A percentile compares a stretch with the other conserved stretches of the same genome.
These are phyloP conservation scores for Sylvia atricapilla DNA, from an alignment of 2,113 vertebrate species.

Conservation along the genomic window DNA sequence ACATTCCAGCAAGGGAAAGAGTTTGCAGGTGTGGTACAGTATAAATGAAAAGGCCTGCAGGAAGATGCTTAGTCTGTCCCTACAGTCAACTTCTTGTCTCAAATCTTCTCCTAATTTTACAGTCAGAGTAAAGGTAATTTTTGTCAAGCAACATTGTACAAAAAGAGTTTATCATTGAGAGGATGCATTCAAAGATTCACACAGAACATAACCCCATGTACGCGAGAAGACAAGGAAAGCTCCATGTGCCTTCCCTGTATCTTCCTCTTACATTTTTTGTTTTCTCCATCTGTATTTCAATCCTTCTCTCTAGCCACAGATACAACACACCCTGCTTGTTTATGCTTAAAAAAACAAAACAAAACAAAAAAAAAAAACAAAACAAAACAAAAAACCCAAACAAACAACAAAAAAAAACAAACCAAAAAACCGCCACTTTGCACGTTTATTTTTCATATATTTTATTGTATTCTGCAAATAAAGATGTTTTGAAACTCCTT, in stretches of 20 bases:
- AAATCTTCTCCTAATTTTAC: neutral
- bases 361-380: neutral
- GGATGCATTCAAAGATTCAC: neutral
- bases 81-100: neutral
- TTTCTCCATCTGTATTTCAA: neutral
- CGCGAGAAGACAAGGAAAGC: neutral
- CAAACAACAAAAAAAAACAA: neutral
- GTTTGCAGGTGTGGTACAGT: neutral
- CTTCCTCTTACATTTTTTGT: neutral
- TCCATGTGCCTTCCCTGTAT: neutral
- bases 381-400: neutral
- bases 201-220: neutral
- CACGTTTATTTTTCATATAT: neutral
- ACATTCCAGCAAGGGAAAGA: neutral
- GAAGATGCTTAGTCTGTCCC: neutral
- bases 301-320: neutral
- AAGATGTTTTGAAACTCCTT: constrained; percentile 19
- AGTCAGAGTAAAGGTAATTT: neutral
- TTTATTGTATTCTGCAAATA: constrained; percentile 18
- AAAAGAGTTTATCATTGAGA: neutral
- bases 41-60: neutral
- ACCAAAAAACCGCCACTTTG: too few species aligned
- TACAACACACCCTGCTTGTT: neutral
- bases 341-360: neutral
- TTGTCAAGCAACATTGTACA: neutral